Evolutionary conservation across 2,797 vertebrate genomes (phyloP), one percentile per base, ranked within the genome.

Genomic region (Notolepis coatsorum): DNA sequence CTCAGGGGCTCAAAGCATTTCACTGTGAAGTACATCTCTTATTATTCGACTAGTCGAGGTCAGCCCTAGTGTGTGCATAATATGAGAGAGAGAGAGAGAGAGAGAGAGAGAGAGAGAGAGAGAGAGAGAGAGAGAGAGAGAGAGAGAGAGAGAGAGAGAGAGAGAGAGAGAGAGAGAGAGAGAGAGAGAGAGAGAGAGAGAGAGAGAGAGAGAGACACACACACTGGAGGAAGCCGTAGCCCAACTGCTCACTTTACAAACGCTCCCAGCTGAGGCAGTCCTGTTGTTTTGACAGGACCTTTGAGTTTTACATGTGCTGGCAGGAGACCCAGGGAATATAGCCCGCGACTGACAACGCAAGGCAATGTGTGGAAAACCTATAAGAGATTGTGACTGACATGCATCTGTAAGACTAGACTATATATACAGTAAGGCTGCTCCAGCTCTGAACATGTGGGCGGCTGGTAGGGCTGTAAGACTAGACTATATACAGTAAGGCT

Each of bases 181-280:
- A n/a, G n/a, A n/a, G n/a, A n/a, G n/a, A n/a, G n/a, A n/a, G n/a
- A n/a, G n/a, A n/a, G n/a, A n/a, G n/a, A n/a, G n/a, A n/a, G n/a
- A n/a, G n/a, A n/a, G n/a, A n/a, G n/a, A n/a, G n/a, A n/a, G n/a
- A n/a, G n/a, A n/a, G n/a, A n/a, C n/a, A n/a, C n/a, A n/a, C n/a
- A n/a, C n/a, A n/a, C 72, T 61, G 59, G 74, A 84, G 82, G 78
- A 89, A 72, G 79, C 79, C 73, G 75, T 76, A 47, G 75, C 73
- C 86, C 81, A 87, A 88, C 88, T 92, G 88, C 90, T 91, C 87
- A 90, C 83, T 89, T 90, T 84, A 86, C 84, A 83, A 88, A 83
- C 83, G 88, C 87, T 91, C 85, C 87, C 75, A 90, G 88, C 88
- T 77, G 75, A 84, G 78, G 77, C 80, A 73, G 80, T 78, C 75